Conservation (phyloP, 1,140 invertebrate genomes). For the Pseudomyrmex dendroicus region DNA sequence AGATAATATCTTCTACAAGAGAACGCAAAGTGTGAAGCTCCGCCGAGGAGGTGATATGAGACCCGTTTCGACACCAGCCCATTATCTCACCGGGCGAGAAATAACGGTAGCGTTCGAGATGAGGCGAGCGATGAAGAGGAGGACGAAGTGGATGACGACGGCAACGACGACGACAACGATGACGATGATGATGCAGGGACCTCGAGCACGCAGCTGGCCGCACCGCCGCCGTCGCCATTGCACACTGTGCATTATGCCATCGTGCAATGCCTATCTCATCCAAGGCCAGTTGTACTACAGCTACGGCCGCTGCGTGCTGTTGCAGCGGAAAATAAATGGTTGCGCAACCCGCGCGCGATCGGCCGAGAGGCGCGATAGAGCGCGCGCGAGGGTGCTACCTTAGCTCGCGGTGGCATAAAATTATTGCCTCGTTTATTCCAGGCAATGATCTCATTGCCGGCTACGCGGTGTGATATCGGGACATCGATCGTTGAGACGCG, state of each 20-base stretch:
- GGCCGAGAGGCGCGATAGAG: slow-evolving; percentile 71
- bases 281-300: slow-evolving; percentile 83
- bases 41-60: background rate
- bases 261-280: slow-evolving; percentile 81
- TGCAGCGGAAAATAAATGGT: slow-evolving; percentile 83
- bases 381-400: slow-evolving; percentile 79
- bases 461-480: slow-evolving; percentile 52
- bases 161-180: slow-evolving; percentile 54
- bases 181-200: slow-evolving; percentile 71
- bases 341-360: slow-evolving; percentile 78
- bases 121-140: slow-evolving; percentile 3
- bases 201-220: slow-evolving; percentile 72
- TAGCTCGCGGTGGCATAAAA: slow-evolving; percentile 77
- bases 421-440: slow-evolving; percentile 84
- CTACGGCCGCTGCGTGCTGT: slow-evolving; percentile 73
- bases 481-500: slow-evolving; percentile 60
- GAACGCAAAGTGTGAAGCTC: background rate
- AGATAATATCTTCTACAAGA: slow-evolving; percentile 35
- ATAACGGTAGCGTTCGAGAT: slow-evolving; percentile 67
- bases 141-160: slow-evolving; percentile 35
- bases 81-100: slow-evolving; percentile 38
- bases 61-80: slow-evolving; percentile 36
- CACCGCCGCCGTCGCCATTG: slow-evolving; percentile 33
- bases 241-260: slow-evolving; percentile 80
- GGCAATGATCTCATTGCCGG: slow-evolving; percentile 84